Evolutionary conservation across 2,888 invertebrate species (phyloP), one percentile per base, ranked within the genome.

Genomic region (Parapristionchus giblindavisi): DNA sequence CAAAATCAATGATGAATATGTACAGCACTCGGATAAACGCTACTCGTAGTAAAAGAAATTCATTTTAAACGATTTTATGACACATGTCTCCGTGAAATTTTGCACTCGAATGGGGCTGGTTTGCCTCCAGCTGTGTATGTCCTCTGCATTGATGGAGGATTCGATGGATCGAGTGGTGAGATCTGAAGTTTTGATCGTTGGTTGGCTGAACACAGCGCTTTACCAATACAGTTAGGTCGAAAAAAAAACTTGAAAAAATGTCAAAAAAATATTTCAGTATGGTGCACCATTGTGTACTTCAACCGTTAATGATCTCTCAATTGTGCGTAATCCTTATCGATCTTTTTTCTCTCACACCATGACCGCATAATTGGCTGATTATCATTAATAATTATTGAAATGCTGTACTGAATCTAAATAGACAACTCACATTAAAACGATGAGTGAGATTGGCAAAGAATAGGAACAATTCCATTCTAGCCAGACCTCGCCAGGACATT

Each of bases 401-500:
- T 48, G 48, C 29, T 34, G 11, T 14, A 56, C 14, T 5, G 56
- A 29, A 29, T 34, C 24, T 14, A 29, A 48, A 70, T 3, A n/a
- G 32, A n/a, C 24, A 17, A 29, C 68, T 34, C 6, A 76, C 76
- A 40, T 77, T 27, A 51, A 81, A 81, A 51, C 78, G 75, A 73
- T 81, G 78, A 52, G 78, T 77, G 3, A 81, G 43, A 56, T 81
- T 81, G 4, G 78, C 72, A 43, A 81, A 77, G 61, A 79, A 79
- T 5, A 81, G 43, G 74, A 81, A 81, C 4, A 81, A 71, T 63
- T 81, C 79, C 77, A 79, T 75, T 58, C 65, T 40, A 0, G 81
- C 81, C 21, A 81, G 60, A 61, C 81, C 66, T 81, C 81, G 3
- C 81, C 81, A 1, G 76, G 77, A 77, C 81, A 81, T 56, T 81